Evolutionary conservation across 2,888 invertebrate species (phyloP).

Genomic region (Peribatodes rhomboidaria): DNA sequence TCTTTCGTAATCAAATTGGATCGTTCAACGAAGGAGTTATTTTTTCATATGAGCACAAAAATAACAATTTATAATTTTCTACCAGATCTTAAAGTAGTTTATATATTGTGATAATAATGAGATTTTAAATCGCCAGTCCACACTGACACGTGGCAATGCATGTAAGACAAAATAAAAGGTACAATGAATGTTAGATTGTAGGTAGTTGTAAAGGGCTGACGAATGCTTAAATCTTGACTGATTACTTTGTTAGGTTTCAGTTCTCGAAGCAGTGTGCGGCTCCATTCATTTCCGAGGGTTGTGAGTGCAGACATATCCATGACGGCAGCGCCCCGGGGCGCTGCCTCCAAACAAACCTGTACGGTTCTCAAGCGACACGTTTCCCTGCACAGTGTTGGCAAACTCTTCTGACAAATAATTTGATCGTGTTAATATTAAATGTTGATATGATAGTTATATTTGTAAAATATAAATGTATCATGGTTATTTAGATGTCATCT

Average conservation of each 20-base stretch:
- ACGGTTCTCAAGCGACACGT: constrained; percentile 49
- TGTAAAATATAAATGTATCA: constrained; percentile 75
- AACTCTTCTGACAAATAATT: constrained; percentile 80
- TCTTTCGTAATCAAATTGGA: constrained; percentile 42
- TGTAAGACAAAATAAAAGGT: constrained; percentile 77
- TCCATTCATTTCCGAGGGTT: constrained; percentile 73
- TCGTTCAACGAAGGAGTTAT: constrained; percentile 54
- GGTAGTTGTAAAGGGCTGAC: constrained; percentile 69
- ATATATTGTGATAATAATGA: constrained; percentile 85
- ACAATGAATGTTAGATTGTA: constrained; percentile 81
- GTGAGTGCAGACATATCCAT: constrained; percentile 84
- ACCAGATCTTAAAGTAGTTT: constrained; percentile 83
- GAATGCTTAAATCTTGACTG: constrained; percentile 76
- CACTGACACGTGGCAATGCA: constrained; percentile 69
- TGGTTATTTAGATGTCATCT: constrained; percentile 82
- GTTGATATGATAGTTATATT: constrained; percentile 68
- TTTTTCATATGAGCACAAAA: constrained; percentile 75
- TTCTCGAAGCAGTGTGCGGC: constrained; percentile 65
- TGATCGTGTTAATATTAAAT: constrained; percentile 72
- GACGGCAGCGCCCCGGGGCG: constrained; percentile 33
- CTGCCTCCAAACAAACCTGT: constrained; percentile 32
- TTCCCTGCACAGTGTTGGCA: constrained; percentile 68
- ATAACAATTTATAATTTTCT: constrained; percentile 79
- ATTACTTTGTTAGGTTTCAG: constrained; percentile 61
- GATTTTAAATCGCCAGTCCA: constrained; percentile 79